Conservation (phyloP, 2,113 vertebrate species). For the Calidris pygmaea region DNA sequence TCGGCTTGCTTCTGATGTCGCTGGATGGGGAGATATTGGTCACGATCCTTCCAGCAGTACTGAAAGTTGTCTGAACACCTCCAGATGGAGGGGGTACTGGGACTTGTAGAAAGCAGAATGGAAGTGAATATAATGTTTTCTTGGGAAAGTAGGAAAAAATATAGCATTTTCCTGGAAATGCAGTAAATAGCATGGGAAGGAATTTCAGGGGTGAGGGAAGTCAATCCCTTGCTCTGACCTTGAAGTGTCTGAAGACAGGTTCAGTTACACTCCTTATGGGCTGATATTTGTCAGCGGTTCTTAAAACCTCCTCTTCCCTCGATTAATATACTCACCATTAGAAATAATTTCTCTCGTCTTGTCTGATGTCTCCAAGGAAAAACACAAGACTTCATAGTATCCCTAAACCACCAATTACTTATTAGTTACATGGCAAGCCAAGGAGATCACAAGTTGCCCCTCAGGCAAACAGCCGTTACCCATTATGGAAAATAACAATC, state of each 20-base stretch:
- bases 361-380: conserved; percentile 4
- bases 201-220: not conserved
- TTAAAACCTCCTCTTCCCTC: not conserved
- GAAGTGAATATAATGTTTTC: not conserved
- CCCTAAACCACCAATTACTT: conserved; percentile 45
- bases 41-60: fast-evolving
- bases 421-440: conserved; percentile 3
- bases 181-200: not conserved
- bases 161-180: not conserved
- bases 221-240: not conserved
- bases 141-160: not conserved
- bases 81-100: not conserved
- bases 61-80: not conserved
- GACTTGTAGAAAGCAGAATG: not conserved
- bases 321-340: not conserved
- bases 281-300: not conserved
- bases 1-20: not conserved
- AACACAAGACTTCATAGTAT: not conserved
- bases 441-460: not conserved
- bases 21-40: not conserved
- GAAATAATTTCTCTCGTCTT: not conserved
- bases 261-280: not conserved
- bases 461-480: not conserved
- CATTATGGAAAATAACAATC: conserved; percentile 16
- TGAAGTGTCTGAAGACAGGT: not conserved